Conservation (phyloP, 2,797 vertebrate species). For the Arvicola amphibius region DNA sequence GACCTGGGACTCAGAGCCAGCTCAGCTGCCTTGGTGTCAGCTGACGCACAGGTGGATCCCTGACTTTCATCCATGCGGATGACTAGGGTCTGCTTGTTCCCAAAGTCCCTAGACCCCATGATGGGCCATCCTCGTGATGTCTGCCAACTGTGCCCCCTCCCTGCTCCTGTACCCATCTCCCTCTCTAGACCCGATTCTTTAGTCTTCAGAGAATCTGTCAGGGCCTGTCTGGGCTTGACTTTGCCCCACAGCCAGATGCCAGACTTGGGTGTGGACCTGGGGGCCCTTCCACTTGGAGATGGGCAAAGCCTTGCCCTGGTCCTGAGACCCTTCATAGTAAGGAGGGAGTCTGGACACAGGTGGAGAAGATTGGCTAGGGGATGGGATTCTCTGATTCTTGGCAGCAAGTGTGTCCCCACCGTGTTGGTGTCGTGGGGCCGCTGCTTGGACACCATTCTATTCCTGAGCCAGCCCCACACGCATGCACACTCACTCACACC, state of each 20-base stretch:
- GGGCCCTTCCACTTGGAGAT: not conserved
- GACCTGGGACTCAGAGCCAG: not conserved
- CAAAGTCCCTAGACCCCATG: accelerated
- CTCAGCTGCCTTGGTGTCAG: accelerated
- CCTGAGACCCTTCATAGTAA: not conserved
- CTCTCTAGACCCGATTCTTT: not conserved
- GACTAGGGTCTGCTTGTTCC: not conserved
- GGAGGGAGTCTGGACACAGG: not conserved
- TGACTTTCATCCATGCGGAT: not conserved
- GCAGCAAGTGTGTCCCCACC: not conserved
- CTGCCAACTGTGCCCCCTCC: accelerated
- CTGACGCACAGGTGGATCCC: accelerated
- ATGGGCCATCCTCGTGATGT: not conserved
- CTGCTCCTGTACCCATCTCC: not conserved
- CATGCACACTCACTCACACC: not conserved
- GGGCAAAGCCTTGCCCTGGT: not conserved
- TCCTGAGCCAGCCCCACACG: not conserved
- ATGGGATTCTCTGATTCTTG: not conserved
- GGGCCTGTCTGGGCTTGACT: not conserved
- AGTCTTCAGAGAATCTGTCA: not conserved
- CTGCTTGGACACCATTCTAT: not conserved
- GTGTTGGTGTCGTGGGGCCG: not conserved
- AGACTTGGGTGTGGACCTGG: not conserved
- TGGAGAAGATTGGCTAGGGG: too few relatives aligned
- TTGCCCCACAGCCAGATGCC: not conserved